A percentile compares a stretch with the other conserved stretches of the same genome.
These are phyloP conservation scores for Lottia gigantea DNA, from an alignment of 2,888 invertebrate species.

Conservation along the genomic window DNA sequence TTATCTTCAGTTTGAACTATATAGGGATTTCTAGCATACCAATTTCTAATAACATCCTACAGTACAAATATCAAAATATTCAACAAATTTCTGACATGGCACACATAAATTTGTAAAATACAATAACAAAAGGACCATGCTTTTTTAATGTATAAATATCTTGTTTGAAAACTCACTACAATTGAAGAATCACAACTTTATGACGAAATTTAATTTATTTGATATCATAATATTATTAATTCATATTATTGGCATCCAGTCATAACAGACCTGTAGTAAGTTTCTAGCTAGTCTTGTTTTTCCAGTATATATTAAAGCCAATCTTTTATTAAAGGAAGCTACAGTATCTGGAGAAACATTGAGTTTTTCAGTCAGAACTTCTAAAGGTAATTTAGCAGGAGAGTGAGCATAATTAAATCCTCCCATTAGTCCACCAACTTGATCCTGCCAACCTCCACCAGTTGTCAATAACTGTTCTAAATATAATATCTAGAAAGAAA, in stretches of 20 bases:
- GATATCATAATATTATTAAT: too few species aligned
- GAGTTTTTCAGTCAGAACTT: constrained; percentile 60
- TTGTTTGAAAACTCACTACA: too few species aligned
- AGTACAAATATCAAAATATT: constrained; percentile 2
- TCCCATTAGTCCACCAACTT: constrained; percentile 70
- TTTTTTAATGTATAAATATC: too few species aligned
- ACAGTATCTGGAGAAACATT: constrained; percentile 49
- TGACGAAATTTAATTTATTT: too few species aligned
- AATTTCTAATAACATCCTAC: constrained; percentile 69
- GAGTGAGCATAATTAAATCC: constrained; percentile 69
- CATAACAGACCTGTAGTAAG: constrained; percentile 68
- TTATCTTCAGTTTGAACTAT: constrained; percentile 66
- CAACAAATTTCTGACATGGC: background rate
- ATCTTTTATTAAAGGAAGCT: constrained; percentile 64
- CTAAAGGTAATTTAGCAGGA: constrained; percentile 60
- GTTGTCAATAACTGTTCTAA: constrained; percentile 72
- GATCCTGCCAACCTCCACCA: constrained; percentile 74
- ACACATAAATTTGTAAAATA: too few species aligned
- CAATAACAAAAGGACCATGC: too few species aligned
- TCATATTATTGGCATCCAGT: too few species aligned
- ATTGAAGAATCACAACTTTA: too few species aligned
- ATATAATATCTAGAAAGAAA: constrained; percentile 67
- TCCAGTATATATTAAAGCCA: constrained; percentile 72
- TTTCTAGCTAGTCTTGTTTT: constrained; percentile 72
- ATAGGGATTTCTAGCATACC: constrained; percentile 68